A percentile compares a stretch with the other conserved stretches of the same genome.
phyloP scores from a whole-genome alignment of 2,888 invertebrate species.

The Euplexia lucipara region DNA sequence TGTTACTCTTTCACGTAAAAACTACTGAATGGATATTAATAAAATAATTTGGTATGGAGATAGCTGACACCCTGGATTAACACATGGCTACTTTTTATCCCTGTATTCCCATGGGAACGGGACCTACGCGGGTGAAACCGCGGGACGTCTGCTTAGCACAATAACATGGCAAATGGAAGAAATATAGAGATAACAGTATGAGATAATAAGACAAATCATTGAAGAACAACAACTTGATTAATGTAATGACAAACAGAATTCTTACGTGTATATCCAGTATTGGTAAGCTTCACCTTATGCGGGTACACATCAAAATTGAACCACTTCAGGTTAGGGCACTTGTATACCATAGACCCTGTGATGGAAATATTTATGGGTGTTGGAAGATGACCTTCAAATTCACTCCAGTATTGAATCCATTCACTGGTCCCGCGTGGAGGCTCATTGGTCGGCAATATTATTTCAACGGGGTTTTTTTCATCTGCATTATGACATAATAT shows the following conservation, averaged over 20 bases:
- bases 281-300: slow-evolving; percentile 92
- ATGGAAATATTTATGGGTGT: slow-evolving; percentile 84
- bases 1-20: too few species aligned
- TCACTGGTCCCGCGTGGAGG: slow-evolving; percentile 78
- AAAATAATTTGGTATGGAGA: too few species aligned
- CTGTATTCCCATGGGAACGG: too few species aligned
- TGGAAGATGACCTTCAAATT: slow-evolving; percentile 80
- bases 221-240: too few species aligned
- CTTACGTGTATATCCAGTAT: slow-evolving; percentile 92
- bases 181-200: too few species aligned
- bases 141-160: too few species aligned
- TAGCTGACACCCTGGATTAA: too few species aligned
- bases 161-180: too few species aligned
- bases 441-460: slow-evolving; percentile 50
- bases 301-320: slow-evolving; percentile 91
- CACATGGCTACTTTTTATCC: too few species aligned
- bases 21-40: too few species aligned
- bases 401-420: slow-evolving; percentile 81
- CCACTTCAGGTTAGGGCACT: slow-evolving; percentile 90
- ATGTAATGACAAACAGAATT: background rate
- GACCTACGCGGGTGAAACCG: too few species aligned
- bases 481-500: background rate
- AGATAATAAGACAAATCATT: too few species aligned
- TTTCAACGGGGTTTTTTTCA: slow-evolving; percentile 61
- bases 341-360: slow-evolving; percentile 79